Evolutionary conservation across 2,888 invertebrate genomes (phyloP).

Genomic region (Ariolimax columbianus): DNA sequence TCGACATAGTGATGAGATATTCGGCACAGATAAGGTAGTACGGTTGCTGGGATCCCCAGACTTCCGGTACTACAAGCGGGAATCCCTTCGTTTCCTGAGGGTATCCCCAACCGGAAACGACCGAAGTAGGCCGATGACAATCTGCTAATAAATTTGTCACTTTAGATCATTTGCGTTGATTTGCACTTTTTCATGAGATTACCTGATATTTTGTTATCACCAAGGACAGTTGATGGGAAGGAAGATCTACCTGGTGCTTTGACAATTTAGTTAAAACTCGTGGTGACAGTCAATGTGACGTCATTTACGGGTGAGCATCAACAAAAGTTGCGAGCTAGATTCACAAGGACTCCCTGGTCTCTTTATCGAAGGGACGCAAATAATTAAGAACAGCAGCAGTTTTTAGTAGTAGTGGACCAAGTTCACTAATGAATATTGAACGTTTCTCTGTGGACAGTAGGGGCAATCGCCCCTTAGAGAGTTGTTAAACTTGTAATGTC

Average conservation of each 20-base stretch:
- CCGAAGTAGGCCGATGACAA: slow-evolving; percentile 56
- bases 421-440: slow-evolving; percentile 47
- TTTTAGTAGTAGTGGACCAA: slow-evolving; percentile 30
- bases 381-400: slow-evolving; percentile 7
- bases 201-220: slow-evolving; percentile 21
- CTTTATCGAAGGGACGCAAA: slow-evolving; percentile 40
- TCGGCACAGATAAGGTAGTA: neutral
- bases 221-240: slow-evolving; percentile 6
- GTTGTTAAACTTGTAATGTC: slow-evolving; percentile 60
- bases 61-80: slow-evolving; percentile 59
- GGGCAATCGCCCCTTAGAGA: slow-evolving; percentile 45
- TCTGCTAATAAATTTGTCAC: slow-evolving; percentile 17
- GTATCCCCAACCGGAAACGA: slow-evolving; percentile 62
- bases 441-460: slow-evolving; percentile 41
- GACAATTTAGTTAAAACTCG: slow-evolving; percentile 56
- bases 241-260: slow-evolving; percentile 30
- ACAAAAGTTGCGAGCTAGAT: slow-evolving; percentile 63
- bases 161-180: slow-evolving; percentile 28
- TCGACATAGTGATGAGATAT: no score
- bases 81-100: slow-evolving; percentile 59
- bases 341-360: slow-evolving; percentile 57
- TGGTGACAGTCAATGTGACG: slow-evolving; percentile 63
- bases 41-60: slow-evolving; percentile 40
- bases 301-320: slow-evolving; percentile 71
- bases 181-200: slow-evolving; percentile 33